phyloP scores from a whole-genome alignment of 2,113 vertebrate species.

The Irena cyanogastra region DNA sequence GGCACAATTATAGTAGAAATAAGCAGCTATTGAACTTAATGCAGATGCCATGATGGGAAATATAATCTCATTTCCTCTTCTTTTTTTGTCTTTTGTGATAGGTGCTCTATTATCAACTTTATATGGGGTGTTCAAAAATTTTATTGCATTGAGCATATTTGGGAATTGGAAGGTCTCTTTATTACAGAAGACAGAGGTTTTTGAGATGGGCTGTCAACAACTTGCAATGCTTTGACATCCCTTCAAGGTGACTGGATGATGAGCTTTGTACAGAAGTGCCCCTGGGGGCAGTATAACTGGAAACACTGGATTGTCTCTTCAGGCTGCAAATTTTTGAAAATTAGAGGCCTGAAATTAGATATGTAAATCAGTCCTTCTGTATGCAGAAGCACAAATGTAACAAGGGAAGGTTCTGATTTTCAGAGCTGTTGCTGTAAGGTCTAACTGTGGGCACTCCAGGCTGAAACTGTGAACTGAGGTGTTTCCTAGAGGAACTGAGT shows the following conservation, averaged over 20 bases:
- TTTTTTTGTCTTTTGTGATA: not conserved
- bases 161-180: constrained; percentile 19
- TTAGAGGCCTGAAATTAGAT: not conserved
- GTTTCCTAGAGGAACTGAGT: not conserved
- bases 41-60: not conserved
- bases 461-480: not conserved
- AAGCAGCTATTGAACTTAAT: constrained; percentile 10
- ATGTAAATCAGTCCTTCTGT: not conserved
- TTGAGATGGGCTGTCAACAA: constrained; percentile 3
- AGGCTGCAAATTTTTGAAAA: not conserved
- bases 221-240: not conserved
- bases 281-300: not conserved
- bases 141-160: not conserved
- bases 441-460: not conserved
- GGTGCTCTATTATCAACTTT: not conserved
- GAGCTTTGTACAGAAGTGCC: not conserved
- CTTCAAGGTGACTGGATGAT: constrained; percentile 4
- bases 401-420: not conserved
- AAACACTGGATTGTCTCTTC: not conserved
- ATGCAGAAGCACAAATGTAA: not conserved
- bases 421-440: not conserved
- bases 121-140: not conserved
- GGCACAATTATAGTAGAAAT: constrained; percentile 1
- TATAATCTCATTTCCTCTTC: not conserved
- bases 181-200: not conserved